phyloP scores from a whole-genome alignment of 2,888 invertebrate species.

The Thysanoteuthis rhombus region DNA sequence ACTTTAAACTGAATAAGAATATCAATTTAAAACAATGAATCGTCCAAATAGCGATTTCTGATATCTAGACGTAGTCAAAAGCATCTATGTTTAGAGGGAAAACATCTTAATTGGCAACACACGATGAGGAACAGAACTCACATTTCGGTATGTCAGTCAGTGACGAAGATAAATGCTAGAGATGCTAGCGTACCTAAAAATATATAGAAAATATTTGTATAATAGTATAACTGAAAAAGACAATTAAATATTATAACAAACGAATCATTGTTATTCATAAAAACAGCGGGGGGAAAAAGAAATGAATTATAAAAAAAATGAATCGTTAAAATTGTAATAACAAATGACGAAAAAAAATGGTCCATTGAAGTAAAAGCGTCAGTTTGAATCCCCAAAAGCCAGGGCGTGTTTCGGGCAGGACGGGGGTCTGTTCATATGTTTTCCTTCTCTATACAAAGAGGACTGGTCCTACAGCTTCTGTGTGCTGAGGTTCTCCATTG shows the following conservation, averaged over 20 bases:
- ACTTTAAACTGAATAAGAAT: too few relatives aligned
- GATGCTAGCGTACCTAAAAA: too few relatives aligned
- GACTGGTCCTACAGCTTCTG: neutral
- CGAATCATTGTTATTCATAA: neutral
- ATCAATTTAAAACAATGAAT: too few relatives aligned
- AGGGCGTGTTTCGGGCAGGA: neutral
- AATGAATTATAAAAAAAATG: neutral
- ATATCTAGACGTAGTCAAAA: too few relatives aligned
- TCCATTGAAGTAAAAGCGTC: slow-evolving; percentile 12
- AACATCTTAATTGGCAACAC: too few relatives aligned
- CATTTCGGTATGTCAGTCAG: too few relatives aligned
- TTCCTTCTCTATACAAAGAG: slow-evolving; percentile 1
- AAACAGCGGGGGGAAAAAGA: neutral
- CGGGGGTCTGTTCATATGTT: neutral
- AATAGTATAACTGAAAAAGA: too few relatives aligned
- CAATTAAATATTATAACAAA: neutral
- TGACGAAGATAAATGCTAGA: too few relatives aligned
- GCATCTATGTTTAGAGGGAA: too few relatives aligned
- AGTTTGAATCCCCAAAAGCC: neutral
- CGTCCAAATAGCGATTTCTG: too few relatives aligned
- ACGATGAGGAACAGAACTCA: too few relatives aligned
- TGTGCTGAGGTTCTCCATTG: neutral
- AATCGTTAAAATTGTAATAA: neutral
- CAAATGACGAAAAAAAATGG: neutral
- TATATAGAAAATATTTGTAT: too few relatives aligned